phyloP scores from a whole-genome alignment of 2,113 vertebrate genomes.

The Perca fluviatilis region DNA sequence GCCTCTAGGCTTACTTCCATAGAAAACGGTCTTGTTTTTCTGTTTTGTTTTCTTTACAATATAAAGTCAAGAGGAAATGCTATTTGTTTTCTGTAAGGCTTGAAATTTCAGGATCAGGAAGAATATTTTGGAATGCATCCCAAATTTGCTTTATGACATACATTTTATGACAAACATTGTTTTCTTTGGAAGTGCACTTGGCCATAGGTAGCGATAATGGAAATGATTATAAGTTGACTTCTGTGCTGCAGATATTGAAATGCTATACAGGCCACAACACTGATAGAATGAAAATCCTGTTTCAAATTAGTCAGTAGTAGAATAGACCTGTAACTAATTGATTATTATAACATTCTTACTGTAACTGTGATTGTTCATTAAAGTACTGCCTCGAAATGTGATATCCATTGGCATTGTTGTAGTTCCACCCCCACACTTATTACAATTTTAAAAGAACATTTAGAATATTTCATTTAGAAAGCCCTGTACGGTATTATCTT shows the following conservation, averaged over 20 bases:
- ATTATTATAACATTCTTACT: slow-evolving; percentile 58
- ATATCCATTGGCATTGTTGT: not conserved
- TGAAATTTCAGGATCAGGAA: slow-evolving; percentile 11
- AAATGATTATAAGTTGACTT: not conserved
- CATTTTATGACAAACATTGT: not conserved
- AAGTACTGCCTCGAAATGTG: slow-evolving; percentile 44
- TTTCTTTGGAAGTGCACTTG: slow-evolving; percentile 4
- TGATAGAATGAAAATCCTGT: slow-evolving; percentile 1
- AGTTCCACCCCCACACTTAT: not conserved
- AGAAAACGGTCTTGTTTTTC: slow-evolving; percentile 11
- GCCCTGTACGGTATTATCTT: not conserved
- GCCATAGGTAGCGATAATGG: not conserved
- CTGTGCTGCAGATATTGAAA: slow-evolving; percentile 10
- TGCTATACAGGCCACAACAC: not conserved
- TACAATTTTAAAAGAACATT: not conserved
- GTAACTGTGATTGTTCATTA: slow-evolving; percentile 67
- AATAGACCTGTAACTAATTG: slow-evolving; percentile 27
- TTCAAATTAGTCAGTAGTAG: slow-evolving; percentile 30
- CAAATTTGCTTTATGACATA: not conserved
- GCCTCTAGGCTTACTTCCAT: not conserved
- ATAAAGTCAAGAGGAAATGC: not conserved
- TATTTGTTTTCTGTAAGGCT: not conserved
- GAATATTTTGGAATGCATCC: slow-evolving; percentile 28
- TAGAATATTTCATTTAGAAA: not conserved
- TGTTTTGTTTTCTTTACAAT: slow-evolving; percentile 23